These are phyloP conservation scores for Dendrolimus pini DNA, from an alignment of 2,888 invertebrate species.

Conservation along the genomic window DNA sequence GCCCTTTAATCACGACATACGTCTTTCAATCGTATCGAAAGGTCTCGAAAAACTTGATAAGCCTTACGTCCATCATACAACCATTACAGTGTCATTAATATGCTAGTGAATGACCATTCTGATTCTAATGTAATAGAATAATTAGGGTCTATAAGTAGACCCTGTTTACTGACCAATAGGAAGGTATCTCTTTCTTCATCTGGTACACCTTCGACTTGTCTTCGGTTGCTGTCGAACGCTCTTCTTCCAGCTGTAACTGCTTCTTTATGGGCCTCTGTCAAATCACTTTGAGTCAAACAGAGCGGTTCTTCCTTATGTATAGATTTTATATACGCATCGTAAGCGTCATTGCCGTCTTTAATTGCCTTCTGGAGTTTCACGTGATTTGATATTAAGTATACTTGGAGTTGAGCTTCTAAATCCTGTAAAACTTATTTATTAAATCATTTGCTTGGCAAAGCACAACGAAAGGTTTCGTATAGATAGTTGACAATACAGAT, in stretches of 20 bases:
- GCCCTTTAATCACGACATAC: no score
- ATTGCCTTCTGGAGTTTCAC: background rate
- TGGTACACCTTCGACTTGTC: background rate
- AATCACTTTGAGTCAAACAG: background rate
- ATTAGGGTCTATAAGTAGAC: no score
- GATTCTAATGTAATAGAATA: no score
- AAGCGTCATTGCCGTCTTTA: background rate
- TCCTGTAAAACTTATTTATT: background rate
- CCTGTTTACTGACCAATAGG: background rate
- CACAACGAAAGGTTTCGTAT: no score
- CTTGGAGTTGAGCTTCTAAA: background rate
- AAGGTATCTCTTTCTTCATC: background rate
- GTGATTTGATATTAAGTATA: background rate
- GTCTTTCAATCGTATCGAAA: no score
- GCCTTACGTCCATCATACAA: no score
- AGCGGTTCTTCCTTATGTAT: background rate
- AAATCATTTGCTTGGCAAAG: no score
- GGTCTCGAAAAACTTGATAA: no score
- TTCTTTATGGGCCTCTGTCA: background rate
- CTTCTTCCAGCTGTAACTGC: background rate
- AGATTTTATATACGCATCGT: background rate
- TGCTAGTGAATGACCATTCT: no score
- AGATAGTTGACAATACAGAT: no score
- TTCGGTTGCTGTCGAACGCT: background rate
- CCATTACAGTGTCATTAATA: no score